Percentiles rank a stretch among this genome's conserved stretches.
Evolutionary conservation across 2,113 vertebrate species (phyloP).

Genomic region (Synodontis membranacea): DNA sequence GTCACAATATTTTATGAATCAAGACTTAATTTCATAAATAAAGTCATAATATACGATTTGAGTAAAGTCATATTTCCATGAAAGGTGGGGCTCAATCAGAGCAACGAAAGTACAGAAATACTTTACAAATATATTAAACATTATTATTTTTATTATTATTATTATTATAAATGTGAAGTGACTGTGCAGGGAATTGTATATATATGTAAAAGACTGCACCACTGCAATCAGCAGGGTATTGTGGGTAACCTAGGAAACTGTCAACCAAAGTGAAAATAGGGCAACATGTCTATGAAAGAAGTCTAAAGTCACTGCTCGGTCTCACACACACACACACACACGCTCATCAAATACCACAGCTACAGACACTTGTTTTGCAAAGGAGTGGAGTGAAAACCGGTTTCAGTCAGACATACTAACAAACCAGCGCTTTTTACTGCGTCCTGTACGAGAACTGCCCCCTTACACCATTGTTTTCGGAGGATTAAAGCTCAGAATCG

Average conservation of each 20-base stretch:
- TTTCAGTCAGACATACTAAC: slow-evolving; percentile 27
- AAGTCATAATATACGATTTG: too few relatives aligned
- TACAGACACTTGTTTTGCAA: slow-evolving; percentile 26
- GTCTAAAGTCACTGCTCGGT: neutral
- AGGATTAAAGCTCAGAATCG: neutral
- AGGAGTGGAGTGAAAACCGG: slow-evolving; percentile 42
- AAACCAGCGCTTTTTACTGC: neutral
- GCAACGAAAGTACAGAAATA: too few relatives aligned
- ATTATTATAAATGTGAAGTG: neutral
- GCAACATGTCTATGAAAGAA: neutral
- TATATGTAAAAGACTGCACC: neutral
- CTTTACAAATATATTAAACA: neutral
- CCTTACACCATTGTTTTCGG: neutral
- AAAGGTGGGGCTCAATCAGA: too few relatives aligned
- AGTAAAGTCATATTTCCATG: too few relatives aligned
- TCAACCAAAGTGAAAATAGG: neutral
- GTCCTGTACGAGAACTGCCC: slow-evolving; percentile 5
- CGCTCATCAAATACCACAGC: neutral
- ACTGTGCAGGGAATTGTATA: neutral
- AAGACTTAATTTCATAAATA: too few relatives aligned
- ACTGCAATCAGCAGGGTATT: neutral
- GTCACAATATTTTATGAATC: too few relatives aligned
- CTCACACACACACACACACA: neutral
- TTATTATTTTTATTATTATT: neutral
- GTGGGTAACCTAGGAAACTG: neutral